Evolutionary conservation across 2,888 invertebrate genomes (phyloP).

Genomic region (Epirrhoe tristata): DNA sequence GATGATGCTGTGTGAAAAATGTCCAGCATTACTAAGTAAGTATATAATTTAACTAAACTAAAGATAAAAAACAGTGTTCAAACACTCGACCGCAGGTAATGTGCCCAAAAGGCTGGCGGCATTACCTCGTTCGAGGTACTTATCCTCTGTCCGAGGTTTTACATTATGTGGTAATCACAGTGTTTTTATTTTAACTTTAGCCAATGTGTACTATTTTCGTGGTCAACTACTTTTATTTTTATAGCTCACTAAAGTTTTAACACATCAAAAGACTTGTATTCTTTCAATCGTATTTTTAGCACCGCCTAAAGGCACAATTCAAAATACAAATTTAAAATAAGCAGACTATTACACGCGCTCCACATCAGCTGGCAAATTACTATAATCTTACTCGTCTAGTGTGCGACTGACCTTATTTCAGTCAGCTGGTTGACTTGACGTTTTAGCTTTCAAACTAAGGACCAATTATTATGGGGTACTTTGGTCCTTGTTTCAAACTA

Average conservation of each 20-base stretch:
- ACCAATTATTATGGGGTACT: slow-evolving; percentile 23
- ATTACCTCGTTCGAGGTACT: too few species aligned
- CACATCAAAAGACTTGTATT: slow-evolving; percentile 3
- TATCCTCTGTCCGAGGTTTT: too few species aligned
- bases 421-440: slow-evolving; percentile 46
- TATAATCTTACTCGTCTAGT: slow-evolving; percentile 46
- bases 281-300: slow-evolving; percentile 12
- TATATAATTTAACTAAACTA: too few species aligned
- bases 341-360: slow-evolving; percentile 32
- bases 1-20: too few species aligned
- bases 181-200: too few species aligned
- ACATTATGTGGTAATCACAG: too few species aligned
- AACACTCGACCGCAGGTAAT: too few species aligned
- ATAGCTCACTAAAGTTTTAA: background rate
- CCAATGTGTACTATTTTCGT: too few species aligned
- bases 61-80: too few species aligned
- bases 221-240: background rate
- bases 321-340: slow-evolving; percentile 26
- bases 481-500: background rate
- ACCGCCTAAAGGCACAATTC: slow-evolving; percentile 33
- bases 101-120: too few species aligned
- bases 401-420: slow-evolving; percentile 53
- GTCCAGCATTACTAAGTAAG: too few species aligned
- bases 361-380: slow-evolving; percentile 46
- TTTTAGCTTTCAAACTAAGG: slow-evolving; percentile 32